Conservation (phyloP, 2,797 vertebrate genomes). For the Emys orbicularis region DNA sequence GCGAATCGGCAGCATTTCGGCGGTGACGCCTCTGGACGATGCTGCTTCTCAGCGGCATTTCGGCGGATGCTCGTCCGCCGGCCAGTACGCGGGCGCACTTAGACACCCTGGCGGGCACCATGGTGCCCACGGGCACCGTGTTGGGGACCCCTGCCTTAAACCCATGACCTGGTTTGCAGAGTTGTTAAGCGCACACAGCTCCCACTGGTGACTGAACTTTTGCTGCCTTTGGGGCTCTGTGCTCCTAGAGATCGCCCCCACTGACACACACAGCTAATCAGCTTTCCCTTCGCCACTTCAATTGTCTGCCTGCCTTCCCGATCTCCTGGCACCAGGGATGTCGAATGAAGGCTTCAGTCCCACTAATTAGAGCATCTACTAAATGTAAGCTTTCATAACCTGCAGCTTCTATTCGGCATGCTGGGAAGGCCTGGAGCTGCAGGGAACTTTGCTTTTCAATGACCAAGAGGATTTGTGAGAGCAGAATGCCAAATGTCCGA, state of each 20-base stretch:
- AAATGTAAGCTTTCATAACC: conserved; percentile 44
- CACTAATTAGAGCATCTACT: conserved; percentile 71
- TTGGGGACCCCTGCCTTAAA: too few species aligned
- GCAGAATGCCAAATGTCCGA: neutral
- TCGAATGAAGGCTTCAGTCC: conserved; percentile 61
- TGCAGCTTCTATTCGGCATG: neutral
- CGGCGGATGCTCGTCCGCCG: too few species aligned
- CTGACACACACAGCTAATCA: neutral
- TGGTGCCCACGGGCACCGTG: too few species aligned
- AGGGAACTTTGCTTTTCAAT: neutral
- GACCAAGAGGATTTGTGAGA: neutral
- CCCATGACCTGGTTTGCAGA: neutral
- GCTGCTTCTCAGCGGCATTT: too few species aligned
- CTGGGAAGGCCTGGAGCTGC: conserved; percentile 25
- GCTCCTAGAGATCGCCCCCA: neutral
- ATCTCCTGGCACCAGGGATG: conserved; percentile 63
- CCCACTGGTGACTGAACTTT: conserved; percentile 33
- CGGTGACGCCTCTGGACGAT: too few species aligned
- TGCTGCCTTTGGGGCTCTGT: neutral
- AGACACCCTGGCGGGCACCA: too few species aligned
- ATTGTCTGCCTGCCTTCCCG: conserved; percentile 35
- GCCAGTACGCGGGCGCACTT: too few species aligned
- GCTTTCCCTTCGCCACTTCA: conserved; percentile 60
- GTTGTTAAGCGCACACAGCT: neutral
- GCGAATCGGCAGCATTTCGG: too few species aligned